Conservation (phyloP, 1,140 invertebrate genomes). For the Ridgeia piscesae region DNA sequence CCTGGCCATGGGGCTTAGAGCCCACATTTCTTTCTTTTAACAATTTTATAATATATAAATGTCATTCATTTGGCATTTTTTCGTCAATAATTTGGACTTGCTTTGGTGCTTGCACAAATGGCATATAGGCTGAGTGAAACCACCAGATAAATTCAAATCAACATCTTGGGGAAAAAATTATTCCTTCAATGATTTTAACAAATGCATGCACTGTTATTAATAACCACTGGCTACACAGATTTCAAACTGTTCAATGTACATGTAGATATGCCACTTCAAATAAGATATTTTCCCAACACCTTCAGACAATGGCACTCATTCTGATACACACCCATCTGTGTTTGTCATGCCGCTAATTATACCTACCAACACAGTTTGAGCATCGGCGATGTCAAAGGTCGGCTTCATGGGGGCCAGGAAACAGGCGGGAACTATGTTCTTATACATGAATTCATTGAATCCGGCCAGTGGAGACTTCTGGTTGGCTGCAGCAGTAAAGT, state of each 20-base stretch:
- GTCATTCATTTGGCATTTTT: too few species aligned
- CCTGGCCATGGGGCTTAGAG: too few species aligned
- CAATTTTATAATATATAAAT: too few species aligned
- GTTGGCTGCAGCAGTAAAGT: neutral
- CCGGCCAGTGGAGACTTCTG: conserved; percentile 37
- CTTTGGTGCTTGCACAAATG: too few species aligned
- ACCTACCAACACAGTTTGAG: conserved; percentile 59
- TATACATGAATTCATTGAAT: conserved; percentile 63
- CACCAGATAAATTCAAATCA: too few species aligned
- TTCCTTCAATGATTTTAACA: neutral
- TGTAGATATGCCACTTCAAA: neutral
- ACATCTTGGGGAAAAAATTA: too few species aligned
- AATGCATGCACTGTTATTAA: neutral
- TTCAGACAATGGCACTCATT: neutral
- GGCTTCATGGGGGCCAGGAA: conserved; percentile 63
- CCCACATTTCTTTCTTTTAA: too few species aligned
- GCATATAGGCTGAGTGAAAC: too few species aligned
- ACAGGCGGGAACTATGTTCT: conserved; percentile 64
- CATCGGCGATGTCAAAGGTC: conserved; percentile 64
- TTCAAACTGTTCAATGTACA: neutral
- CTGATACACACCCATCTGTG: neutral
- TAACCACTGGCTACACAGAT: too few species aligned
- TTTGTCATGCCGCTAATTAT: neutral
- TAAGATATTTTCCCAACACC: conserved; percentile 12
- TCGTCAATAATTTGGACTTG: too few species aligned